Percentiles rank a stretch among this genome's conserved stretches.
These are phyloP conservation scores for Tyria jacobaeae DNA, from an alignment of 2,888 invertebrate genomes.

Conservation along the genomic window DNA sequence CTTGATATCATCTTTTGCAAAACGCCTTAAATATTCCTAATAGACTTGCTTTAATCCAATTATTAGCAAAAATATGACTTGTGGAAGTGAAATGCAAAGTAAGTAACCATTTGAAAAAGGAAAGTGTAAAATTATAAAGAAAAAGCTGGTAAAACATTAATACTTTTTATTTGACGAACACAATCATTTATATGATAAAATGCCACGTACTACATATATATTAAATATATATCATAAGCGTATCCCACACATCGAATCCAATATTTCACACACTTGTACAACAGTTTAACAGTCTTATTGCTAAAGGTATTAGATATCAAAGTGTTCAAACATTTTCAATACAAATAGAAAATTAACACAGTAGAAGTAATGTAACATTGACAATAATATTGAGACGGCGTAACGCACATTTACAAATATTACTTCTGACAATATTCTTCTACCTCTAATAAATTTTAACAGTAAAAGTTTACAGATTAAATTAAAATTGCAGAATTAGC, in stretches of 20 bases:
- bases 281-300: conserved; percentile 45
- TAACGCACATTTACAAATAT: conserved; percentile 10
- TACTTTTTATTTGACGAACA: conserved; percentile 36
- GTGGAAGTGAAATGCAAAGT: conserved; percentile 32
- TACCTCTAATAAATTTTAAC: too few relatives aligned
- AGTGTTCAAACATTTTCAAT: conserved; percentile 21
- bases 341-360: conserved; percentile 13
- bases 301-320: conserved; percentile 38
- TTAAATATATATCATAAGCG: conserved; percentile 28
- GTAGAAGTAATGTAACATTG: conserved; percentile 1
- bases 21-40: conserved; percentile 29
- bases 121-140: conserved; percentile 17
- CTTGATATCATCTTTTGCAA: conserved; percentile 26
- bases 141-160: conserved; percentile 28
- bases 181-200: conserved; percentile 33
- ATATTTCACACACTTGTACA: conserved; percentile 35
- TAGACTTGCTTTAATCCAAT: conserved; percentile 23
- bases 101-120: neutral
- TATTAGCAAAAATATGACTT: conserved; percentile 32
- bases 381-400: neutral
- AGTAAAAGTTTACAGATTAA: too few relatives aligned
- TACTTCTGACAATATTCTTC: too few relatives aligned
- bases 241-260: conserved; percentile 37
- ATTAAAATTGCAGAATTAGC: neutral
- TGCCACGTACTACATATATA: conserved; percentile 29